Evolutionary conservation across 2,888 invertebrate genomes (phyloP).

Genomic region (Anaspis maculata): DNA sequence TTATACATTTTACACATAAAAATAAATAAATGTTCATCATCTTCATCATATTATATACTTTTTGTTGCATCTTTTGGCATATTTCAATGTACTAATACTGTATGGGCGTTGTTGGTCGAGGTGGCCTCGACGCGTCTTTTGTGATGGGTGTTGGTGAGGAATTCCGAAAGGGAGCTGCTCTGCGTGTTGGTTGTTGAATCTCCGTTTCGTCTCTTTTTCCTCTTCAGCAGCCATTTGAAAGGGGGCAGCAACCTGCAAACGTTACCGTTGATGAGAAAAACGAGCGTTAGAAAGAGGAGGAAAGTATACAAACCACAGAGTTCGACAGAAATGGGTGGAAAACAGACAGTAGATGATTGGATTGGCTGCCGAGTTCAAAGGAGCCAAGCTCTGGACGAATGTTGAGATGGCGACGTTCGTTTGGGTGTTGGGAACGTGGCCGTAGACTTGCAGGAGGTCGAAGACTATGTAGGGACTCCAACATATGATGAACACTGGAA

Average conservation of each 20-base stretch:
- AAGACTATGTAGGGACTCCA: constrained; percentile 95
- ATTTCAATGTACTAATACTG: constrained; percentile 4
- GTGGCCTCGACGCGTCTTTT: not conserved
- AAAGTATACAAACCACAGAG: constrained; percentile 58
- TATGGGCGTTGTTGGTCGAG: not conserved
- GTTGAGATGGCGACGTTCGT: constrained; percentile 78
- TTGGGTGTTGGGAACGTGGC: constrained; percentile 69
- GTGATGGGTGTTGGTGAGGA: constrained; percentile 21
- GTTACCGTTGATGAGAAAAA: too few relatives aligned
- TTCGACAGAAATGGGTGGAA: constrained; percentile 79
- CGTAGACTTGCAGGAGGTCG: constrained; percentile 83
- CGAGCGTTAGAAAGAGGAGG: constrained; percentile 1
- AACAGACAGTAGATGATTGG: constrained; percentile 92
- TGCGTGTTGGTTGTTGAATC: constrained; percentile 47
- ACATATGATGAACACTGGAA: constrained; percentile 83
- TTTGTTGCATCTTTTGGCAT: too few relatives aligned
- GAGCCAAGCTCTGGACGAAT: constrained; percentile 85
- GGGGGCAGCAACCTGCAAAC: constrained; percentile 27
- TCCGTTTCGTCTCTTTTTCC: constrained; percentile 21
- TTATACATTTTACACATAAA: too few relatives aligned
- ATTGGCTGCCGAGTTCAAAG: constrained; percentile 89
- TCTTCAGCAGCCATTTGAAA: constrained; percentile 30
- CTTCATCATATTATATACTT: too few relatives aligned
- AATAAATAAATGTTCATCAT: too few relatives aligned
- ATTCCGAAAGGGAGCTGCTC: constrained; percentile 37